Conservation (phyloP, 2,113 vertebrate species). For the Bothrops jararaca region DNA sequence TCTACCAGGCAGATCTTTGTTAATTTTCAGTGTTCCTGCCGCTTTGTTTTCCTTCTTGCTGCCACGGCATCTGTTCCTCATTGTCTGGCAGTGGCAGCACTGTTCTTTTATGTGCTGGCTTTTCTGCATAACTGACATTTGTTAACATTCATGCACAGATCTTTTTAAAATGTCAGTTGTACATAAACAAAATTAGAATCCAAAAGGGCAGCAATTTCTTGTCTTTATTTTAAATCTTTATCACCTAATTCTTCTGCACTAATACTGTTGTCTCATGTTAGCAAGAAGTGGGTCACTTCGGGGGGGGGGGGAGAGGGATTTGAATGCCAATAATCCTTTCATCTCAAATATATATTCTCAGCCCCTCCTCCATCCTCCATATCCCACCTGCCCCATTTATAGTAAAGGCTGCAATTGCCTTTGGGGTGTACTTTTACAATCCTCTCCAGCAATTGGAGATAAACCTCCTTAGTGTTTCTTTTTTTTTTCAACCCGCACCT, state of each 20-base stretch:
- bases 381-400: not conserved
- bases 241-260: not conserved
- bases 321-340: not conserved
- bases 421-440: not conserved
- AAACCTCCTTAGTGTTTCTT: not conserved
- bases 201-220: not conserved
- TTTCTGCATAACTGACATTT: not conserved
- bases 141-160: slow-evolving; percentile 4
- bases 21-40: not conserved
- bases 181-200: not conserved
- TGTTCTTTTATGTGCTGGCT: not conserved
- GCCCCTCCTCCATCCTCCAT: not conserved
- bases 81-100: not conserved
- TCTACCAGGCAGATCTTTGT: not conserved
- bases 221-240: not conserved
- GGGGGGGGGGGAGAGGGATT: not conserved
- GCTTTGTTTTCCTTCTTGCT: not conserved
- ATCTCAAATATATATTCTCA: not conserved
- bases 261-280: not conserved
- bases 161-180: not conserved
- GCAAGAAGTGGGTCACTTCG: not conserved
- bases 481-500: not conserved
- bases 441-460: not conserved
- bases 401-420: not conserved
- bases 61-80: slow-evolving; percentile 12